These are phyloP conservation scores for Naso thynnoides DNA, from an alignment of 2,797 vertebrate species.

Conservation along the genomic window DNA sequence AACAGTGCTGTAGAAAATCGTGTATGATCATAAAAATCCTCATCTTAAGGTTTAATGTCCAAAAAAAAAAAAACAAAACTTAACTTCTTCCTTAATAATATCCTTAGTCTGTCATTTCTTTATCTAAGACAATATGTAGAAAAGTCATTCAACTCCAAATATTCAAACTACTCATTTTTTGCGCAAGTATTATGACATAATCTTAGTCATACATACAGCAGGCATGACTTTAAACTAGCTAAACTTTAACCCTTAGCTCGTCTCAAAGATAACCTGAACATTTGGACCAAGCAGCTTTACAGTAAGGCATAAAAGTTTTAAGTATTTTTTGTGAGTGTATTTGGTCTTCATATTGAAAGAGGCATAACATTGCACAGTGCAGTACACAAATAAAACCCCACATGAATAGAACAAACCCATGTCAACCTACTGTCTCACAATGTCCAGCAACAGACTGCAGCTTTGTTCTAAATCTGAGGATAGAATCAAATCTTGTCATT, in stretches of 20 bases:
- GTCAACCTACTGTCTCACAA: constrained; percentile 39
- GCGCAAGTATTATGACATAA: background rate
- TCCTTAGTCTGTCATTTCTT: background rate
- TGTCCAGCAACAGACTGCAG: constrained; percentile 55
- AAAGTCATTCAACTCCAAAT: no score
- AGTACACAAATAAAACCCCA: background rate
- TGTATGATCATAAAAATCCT: no score
- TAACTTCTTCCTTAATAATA: background rate
- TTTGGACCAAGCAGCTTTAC: background rate
- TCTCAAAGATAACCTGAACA: background rate
- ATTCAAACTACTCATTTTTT: no score
- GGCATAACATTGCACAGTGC: background rate
- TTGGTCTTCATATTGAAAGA: constrained; percentile 1
- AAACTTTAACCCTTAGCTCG: background rate
- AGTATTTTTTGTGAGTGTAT: background rate
- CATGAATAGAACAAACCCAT: constrained; percentile 20
- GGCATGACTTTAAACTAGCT: background rate
- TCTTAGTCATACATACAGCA: no score
- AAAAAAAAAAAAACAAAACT: no score
- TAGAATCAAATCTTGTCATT: constrained; percentile 76
- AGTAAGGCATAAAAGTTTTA: background rate
- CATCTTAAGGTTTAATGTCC: no score
- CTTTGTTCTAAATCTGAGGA: constrained; percentile 70
- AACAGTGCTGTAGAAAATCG: no score
- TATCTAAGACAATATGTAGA: background rate